Conservation (phyloP, 1,140 invertebrate species). For the Caligus rogercresseyi region DNA sequence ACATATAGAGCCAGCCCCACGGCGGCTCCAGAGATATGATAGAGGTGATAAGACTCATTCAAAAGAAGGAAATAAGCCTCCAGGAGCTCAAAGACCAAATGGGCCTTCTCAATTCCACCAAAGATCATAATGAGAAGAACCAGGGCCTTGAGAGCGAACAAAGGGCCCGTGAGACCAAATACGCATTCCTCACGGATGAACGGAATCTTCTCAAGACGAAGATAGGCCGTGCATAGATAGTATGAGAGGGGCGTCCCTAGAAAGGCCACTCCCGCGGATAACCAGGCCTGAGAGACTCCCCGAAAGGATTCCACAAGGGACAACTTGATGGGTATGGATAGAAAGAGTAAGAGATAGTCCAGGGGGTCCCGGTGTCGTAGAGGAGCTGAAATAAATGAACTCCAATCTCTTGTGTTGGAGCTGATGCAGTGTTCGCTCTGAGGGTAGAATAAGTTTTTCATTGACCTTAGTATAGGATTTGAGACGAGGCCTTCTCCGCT, state of each 20-base stretch:
- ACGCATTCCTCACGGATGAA: background rate
- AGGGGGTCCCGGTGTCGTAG: background rate
- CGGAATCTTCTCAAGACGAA: background rate
- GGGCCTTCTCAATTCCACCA: background rate
- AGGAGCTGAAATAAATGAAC: background rate
- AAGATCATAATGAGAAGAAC: background rate
- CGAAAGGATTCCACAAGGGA: background rate
- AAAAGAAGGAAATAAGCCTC: conserved; percentile 5
- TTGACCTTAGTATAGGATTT: too few relatives aligned
- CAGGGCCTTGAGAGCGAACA: conserved; percentile 4
- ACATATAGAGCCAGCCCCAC: background rate
- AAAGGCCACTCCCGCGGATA: background rate
- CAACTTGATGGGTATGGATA: background rate
- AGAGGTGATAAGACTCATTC: background rate
- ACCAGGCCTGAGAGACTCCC: background rate
- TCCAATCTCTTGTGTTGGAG: background rate
- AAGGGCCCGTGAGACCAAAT: background rate
- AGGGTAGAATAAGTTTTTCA: background rate
- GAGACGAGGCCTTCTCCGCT: background rate
- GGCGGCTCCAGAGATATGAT: background rate
- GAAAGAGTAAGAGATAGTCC: background rate
- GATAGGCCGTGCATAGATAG: background rate
- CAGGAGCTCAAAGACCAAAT: background rate
- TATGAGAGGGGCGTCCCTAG: background rate
- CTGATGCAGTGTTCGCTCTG: background rate